phyloP scores from a whole-genome alignment of 2,888 invertebrate species.

The Euspilapteryx auroguttella region DNA sequence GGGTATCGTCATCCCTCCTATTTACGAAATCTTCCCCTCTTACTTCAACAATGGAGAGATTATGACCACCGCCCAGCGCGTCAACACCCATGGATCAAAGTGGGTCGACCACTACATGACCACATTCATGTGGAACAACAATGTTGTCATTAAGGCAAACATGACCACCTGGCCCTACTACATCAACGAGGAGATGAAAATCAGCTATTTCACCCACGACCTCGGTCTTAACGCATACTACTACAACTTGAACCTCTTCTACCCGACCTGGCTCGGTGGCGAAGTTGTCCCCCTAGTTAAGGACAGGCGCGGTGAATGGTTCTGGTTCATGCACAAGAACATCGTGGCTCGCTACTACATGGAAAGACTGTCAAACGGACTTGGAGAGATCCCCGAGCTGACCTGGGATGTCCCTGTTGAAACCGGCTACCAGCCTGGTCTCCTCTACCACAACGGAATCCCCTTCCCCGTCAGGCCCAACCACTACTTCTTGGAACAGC shows the following conservation, averaged over 20 bases:
- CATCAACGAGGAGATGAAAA: conserved; percentile 51
- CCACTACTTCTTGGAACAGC: conserved; percentile 48
- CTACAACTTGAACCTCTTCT: conserved; percentile 63
- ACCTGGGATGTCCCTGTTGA: conserved; percentile 51
- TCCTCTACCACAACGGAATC: conserved; percentile 66
- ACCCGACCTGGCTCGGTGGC: conserved; percentile 67
- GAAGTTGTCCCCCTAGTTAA: conserved; percentile 48
- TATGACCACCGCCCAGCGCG: conserved; percentile 66
- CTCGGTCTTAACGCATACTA: conserved; percentile 67
- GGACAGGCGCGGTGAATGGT: conserved; percentile 66
- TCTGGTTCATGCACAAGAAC: conserved; percentile 69
- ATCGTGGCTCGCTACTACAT: conserved; percentile 72
- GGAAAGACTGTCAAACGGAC: conserved; percentile 71
- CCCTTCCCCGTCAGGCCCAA: conserved; percentile 66
- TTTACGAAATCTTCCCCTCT: conserved; percentile 74
- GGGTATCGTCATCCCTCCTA: conserved; percentile 67
- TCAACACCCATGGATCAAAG: conserved; percentile 39
- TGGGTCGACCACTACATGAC: conserved; percentile 24
- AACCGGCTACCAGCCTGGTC: conserved; percentile 65
- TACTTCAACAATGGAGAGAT: conserved; percentile 70
- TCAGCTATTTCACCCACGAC: conserved; percentile 76
- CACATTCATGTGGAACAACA: conserved; percentile 35
- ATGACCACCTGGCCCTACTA: conserved; percentile 60
- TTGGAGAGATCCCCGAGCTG: conserved; percentile 66
- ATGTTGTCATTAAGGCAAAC: conserved; percentile 64